phyloP scores from a whole-genome alignment of 2,797 vertebrate species.

The Aselliscus stoliczkanus region DNA sequence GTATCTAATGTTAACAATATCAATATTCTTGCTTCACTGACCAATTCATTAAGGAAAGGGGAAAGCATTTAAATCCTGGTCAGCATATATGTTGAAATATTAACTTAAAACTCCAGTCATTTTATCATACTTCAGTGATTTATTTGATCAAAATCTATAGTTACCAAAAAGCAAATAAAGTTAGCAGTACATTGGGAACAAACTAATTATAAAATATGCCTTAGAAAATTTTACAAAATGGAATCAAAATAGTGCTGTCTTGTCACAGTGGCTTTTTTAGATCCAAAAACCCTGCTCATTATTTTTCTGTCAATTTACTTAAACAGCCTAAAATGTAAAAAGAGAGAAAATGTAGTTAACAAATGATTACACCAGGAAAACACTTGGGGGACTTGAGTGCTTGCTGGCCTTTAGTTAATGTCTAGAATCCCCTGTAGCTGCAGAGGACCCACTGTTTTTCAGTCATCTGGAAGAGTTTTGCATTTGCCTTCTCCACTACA shows the following conservation, averaged over 20 bases:
- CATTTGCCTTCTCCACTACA: constrained; percentile 99
- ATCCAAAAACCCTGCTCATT: constrained; percentile 85
- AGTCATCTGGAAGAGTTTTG: constrained; percentile 99
- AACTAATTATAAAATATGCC: constrained; percentile 79
- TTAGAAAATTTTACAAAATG: constrained; percentile 82
- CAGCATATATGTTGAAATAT: constrained; percentile 56
- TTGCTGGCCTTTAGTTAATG: constrained; percentile 95
- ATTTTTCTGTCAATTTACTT: constrained; percentile 84
- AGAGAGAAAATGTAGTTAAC: constrained; percentile 89
- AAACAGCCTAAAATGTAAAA: constrained; percentile 91
- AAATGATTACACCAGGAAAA: constrained; percentile 94
- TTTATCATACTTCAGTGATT: constrained; percentile 69
- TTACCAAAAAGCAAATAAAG: constrained; percentile 77
- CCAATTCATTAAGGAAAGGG: constrained; percentile 70
- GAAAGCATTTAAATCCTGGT: constrained; percentile 63
- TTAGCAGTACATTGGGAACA: constrained; percentile 81
- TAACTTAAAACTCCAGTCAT: constrained; percentile 64
- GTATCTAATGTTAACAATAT: constrained; percentile 53
- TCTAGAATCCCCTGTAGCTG: constrained; percentile 98
- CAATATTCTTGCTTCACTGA: constrained; percentile 65
- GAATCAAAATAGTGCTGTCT: constrained; percentile 83
- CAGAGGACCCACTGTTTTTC: constrained; percentile 96
- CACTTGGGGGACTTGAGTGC: constrained; percentile 92
- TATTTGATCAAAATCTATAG: constrained; percentile 63
- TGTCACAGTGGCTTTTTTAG: constrained; percentile 82